Percentiles rank a stretch among this genome's conserved stretches.
These are phyloP conservation scores for Papilio glaucus DNA, from an alignment of 1,140 invertebrate genomes.

Conservation along the genomic window DNA sequence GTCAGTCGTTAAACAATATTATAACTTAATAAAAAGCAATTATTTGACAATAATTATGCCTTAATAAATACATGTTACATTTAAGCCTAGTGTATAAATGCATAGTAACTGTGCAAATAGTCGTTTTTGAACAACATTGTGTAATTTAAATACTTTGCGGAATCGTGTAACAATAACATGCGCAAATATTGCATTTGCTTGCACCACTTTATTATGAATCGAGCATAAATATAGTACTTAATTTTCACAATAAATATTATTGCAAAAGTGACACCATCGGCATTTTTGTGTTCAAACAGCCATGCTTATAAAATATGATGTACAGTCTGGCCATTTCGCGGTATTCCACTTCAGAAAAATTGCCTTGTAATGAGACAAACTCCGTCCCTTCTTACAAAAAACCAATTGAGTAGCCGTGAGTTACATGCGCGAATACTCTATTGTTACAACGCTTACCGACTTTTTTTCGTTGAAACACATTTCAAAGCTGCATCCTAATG, in stretches of 20 bases:
- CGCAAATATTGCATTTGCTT: neutral
- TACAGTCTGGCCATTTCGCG: too few relatives aligned
- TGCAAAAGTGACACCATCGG: too few relatives aligned
- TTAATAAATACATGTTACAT: neutral
- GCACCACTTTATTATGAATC: neutral
- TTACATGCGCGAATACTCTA: too few relatives aligned
- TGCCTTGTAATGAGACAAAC: too few relatives aligned
- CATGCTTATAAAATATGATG: too few relatives aligned
- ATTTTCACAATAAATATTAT: constrained; percentile 9
- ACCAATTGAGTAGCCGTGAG: too few relatives aligned
- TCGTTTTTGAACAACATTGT: neutral
- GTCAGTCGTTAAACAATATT: neutral
- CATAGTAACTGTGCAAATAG: neutral
- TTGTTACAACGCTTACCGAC: too few relatives aligned
- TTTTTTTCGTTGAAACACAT: too few relatives aligned
- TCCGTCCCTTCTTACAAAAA: too few relatives aligned
- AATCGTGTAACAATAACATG: constrained; percentile 16
- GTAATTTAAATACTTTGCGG: constrained; percentile 9
- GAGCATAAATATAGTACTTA: neutral
- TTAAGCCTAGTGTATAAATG: neutral
- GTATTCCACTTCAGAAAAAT: too few relatives aligned
- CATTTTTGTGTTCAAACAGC: too few relatives aligned
- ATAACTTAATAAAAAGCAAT: neutral
- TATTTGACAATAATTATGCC: neutral
- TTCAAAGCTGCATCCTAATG: too few relatives aligned